Conservation (phyloP, 2,797 vertebrate genomes). For the Xyrichtys novacula region DNA sequence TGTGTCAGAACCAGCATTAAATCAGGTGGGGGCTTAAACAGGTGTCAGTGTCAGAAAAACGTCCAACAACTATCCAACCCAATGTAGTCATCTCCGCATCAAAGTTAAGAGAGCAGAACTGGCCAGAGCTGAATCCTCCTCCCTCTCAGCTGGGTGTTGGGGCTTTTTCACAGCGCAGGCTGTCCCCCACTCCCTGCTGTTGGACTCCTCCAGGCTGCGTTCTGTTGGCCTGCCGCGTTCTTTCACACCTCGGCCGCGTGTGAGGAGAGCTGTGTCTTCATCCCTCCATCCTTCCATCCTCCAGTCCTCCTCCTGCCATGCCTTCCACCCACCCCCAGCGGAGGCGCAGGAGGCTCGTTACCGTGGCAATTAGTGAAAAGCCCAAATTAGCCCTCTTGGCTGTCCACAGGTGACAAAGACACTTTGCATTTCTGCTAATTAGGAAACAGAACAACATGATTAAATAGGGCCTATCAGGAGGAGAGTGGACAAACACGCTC, state of each 20-base stretch:
- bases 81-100: conserved; percentile 70
- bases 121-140: conserved; percentile 78
- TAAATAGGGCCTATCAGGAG: conserved; percentile 81
- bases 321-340: conserved; percentile 82
- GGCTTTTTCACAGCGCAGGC: conserved; percentile 85
- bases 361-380: conserved; percentile 89
- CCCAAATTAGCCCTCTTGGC: conserved; percentile 89
- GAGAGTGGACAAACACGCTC: conserved; percentile 79
- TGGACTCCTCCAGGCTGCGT: conserved; percentile 86
- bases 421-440: conserved; percentile 88
- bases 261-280: conserved; percentile 84
- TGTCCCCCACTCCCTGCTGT: conserved; percentile 84
- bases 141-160: conserved; percentile 82
- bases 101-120: conserved; percentile 76
- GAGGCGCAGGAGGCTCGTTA: conserved; percentile 89
- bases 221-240: conserved; percentile 85
- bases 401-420: conserved; percentile 90
- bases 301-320: conserved; percentile 84
- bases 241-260: conserved; percentile 86
- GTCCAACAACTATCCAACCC: conserved; percentile 68
- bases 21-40: conserved; percentile 65
- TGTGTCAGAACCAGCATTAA: conserved; percentile 56
- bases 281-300: conserved; percentile 82
- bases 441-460: conserved; percentile 87
- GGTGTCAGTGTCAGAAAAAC: conserved; percentile 71